Conservation (phyloP, 2,797 vertebrate genomes). For the Tragopan temminckii region DNA sequence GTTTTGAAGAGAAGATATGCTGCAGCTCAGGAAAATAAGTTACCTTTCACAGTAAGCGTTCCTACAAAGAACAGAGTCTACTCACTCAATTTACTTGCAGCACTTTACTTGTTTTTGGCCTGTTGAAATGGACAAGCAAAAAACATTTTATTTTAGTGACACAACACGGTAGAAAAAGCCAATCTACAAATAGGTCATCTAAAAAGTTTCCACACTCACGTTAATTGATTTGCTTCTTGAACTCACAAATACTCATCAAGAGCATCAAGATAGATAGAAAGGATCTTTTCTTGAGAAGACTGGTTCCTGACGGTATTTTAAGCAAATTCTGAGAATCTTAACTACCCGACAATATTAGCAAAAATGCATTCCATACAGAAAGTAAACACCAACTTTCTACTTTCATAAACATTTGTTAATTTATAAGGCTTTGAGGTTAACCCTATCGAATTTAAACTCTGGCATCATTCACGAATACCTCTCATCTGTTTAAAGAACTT, state of each 20-base stretch:
- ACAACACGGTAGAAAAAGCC: not conserved
- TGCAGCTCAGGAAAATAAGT: not conserved
- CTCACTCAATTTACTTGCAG: not conserved
- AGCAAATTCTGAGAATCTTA: not conserved
- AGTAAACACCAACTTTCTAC: not conserved
- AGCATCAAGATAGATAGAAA: not conserved
- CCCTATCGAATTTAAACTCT: conserved; percentile 19
- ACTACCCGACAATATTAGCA: not conserved
- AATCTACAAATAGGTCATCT: not conserved
- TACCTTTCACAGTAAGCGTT: not conserved
- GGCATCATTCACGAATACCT: conserved; percentile 75
- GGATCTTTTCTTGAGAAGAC: not conserved
- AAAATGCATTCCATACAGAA: not conserved
- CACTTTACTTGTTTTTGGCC: not conserved
- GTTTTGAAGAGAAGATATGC: not conserved
- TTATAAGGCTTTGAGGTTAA: not conserved
- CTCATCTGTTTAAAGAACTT: conserved; percentile 77
- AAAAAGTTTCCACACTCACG: not conserved
- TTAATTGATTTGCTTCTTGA: not conserved
- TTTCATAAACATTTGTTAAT: conserved; percentile 1
- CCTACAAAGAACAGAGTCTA: not conserved
- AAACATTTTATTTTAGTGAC: not conserved
- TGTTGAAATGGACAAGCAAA: not conserved
- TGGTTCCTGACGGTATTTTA: not conserved
- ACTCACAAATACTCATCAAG: not conserved